Evolutionary conservation across 1,140 invertebrate genomes (phyloP).

Genomic region (Caenorhabditis tropicalis): DNA sequence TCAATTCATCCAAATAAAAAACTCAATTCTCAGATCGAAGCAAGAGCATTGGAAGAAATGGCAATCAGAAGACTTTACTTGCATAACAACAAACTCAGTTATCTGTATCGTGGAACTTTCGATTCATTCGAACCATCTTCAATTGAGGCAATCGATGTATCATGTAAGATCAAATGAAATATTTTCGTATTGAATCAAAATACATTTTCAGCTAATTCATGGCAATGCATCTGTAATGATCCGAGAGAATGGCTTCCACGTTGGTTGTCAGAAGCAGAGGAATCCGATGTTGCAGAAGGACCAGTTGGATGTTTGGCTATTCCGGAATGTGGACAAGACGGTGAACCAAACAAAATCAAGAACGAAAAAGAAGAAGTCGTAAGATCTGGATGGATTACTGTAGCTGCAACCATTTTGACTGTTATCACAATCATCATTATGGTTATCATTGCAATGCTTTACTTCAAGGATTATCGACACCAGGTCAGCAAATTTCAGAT

Average conservation of each 20-base stretch:
- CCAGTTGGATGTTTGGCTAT: slow-evolving; percentile 61
- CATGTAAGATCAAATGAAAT: slow-evolving; percentile 50
- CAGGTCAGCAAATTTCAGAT: slow-evolving; percentile 16
- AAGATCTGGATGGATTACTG: slow-evolving; percentile 23
- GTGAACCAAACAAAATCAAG: not conserved
- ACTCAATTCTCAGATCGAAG: slow-evolving; percentile 62
- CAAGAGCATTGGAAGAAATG: slow-evolving; percentile 61
- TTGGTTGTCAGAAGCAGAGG: slow-evolving; percentile 63
- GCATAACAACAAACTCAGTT: slow-evolving; percentile 63
- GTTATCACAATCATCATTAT: slow-evolving; percentile 42
- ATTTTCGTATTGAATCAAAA: not conserved
- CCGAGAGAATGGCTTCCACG: slow-evolving; percentile 65
- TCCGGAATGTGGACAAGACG: not conserved
- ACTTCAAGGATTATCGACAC: slow-evolving; percentile 32
- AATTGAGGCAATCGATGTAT: slow-evolving; percentile 63
- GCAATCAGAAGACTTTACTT: slow-evolving; percentile 61
- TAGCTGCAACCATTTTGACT: slow-evolving; percentile 33
- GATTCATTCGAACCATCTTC: slow-evolving; percentile 58
- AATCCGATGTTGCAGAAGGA: slow-evolving; percentile 60
- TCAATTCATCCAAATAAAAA: not conserved
- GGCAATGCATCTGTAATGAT: slow-evolving; percentile 63
- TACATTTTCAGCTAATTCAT: slow-evolving; percentile 58
- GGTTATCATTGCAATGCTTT: slow-evolving; percentile 44
- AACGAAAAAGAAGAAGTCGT: not conserved
- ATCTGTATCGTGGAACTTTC: slow-evolving; percentile 63